Evolutionary conservation across 2,113 vertebrate species (phyloP), one percentile per base, ranked within the genome.

Genomic region (Poeciliopsis turrubarensis): DNA sequence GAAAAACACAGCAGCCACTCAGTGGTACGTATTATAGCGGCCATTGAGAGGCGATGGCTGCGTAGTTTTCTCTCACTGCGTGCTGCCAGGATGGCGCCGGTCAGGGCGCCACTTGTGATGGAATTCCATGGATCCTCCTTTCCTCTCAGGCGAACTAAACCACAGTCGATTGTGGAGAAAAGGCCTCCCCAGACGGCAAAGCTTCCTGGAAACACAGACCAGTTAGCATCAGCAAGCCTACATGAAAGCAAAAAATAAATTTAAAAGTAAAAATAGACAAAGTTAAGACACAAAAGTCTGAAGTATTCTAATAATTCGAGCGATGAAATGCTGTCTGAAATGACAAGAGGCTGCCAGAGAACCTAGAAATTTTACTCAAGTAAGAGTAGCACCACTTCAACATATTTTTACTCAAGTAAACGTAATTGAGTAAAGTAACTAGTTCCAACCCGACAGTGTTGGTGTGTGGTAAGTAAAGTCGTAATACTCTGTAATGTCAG

Each of bases 81-180:
- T 60, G 96, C 93, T 22, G 97, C 96, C 73, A 97, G 83, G 51
- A 97, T 95, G 3, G 96, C 97, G 14, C 97, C 96, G 0, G 96
- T 97, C 86, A 97, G 74, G 0, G 96, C 96, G 11, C 97, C 96
- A 0, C 96, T 97, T 60, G 94, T 95, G 87, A 97, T 97, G 17
- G 96, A 96, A 89, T 97, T 97, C 96, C 97, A 97, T 1, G 96
- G 96, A 77, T 97, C 97, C 76, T 97, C 97, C 82, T 95, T 96
- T 30, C 96, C 96, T 61, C 96, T 92, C 34, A 97, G 62, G 17
- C 89, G 93, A 32, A 97, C 95, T 34, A 97, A 92, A 63, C 96
- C 95, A 54, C 96, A 97, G 89, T 97, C 96, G 2, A 97, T 96
- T 12, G 96, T 97, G 71, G 97, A 97, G 87, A 97, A 97, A 5